Evolutionary conservation across 2,888 invertebrate genomes (phyloP).

Genomic region (Chrysolina haemoptera): DNA sequence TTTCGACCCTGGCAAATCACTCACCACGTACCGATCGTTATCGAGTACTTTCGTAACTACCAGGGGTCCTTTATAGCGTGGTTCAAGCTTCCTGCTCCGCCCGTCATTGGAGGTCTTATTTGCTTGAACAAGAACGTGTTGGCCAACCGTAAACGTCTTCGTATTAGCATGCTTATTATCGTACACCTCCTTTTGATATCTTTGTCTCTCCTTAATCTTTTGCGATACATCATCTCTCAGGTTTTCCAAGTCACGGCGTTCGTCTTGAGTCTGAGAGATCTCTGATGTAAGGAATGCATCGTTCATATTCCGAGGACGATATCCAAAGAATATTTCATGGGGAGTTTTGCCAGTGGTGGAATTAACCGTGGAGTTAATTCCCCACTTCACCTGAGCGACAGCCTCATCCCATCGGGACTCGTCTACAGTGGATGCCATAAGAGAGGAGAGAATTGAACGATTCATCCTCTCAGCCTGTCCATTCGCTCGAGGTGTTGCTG

Average conservation of each 20-base stretch:
- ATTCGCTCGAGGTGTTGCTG: conserved; percentile 54
- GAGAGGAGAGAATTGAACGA: conserved; percentile 45
- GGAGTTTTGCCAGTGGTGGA: conserved; percentile 51
- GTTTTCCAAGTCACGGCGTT: conserved; percentile 19
- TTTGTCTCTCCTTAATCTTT: conserved; percentile 30
- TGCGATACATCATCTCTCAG: conserved; percentile 37
- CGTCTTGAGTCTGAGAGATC: conserved; percentile 28
- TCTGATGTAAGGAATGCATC: conserved; percentile 49
- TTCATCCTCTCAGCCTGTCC: conserved; percentile 56
- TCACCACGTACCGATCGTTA: conserved; percentile 49
- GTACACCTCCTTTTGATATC: conserved; percentile 38
- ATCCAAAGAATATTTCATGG: conserved; percentile 54
- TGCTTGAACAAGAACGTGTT: conserved; percentile 46
- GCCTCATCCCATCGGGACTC: conserved; percentile 53
- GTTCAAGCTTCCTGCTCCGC: conserved; percentile 51
- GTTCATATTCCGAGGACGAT: conserved; percentile 46
- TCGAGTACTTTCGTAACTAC: conserved; percentile 47
- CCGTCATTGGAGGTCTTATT: too few relatives aligned
- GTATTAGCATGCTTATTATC: conserved; percentile 43
- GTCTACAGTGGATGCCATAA: conserved; percentile 44
- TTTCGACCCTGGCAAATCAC: conserved; percentile 46
- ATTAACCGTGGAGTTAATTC: conserved; percentile 51
- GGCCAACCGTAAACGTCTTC: conserved; percentile 47
- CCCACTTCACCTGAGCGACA: conserved; percentile 45
- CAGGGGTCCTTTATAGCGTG: conserved; percentile 49